Evolutionary conservation across 2,797 vertebrate species (phyloP).

Genomic region (Nyctalus aviator): DNA sequence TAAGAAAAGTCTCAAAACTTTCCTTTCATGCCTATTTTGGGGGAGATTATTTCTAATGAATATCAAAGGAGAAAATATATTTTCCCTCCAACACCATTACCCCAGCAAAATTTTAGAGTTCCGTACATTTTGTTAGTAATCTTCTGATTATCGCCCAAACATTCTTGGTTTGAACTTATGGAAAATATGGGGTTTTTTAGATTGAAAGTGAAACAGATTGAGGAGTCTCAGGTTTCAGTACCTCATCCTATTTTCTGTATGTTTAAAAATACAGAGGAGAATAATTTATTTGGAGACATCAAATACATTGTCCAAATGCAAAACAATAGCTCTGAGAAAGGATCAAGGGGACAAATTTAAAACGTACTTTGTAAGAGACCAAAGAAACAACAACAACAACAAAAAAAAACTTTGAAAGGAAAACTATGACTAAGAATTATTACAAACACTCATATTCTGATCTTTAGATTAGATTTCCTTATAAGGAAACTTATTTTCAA

Average conservation of each 20-base stretch:
- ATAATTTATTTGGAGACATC: neutral
- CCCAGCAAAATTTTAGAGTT: neutral
- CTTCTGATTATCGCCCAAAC: slow-evolving; percentile 41
- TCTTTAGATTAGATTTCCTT: neutral
- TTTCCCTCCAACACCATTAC: neutral
- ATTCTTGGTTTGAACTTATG: slow-evolving; percentile 1
- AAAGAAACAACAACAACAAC: neutral
- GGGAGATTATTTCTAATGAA: neutral
- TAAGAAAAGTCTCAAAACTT: neutral
- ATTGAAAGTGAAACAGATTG: slow-evolving; percentile 38
- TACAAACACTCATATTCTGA: neutral
- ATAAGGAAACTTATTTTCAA: neutral
- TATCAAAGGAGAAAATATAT: neutral
- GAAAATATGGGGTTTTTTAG: neutral
- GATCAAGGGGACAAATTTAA: slow-evolving; percentile 35
- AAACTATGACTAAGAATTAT: neutral
- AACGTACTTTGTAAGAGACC: neutral
- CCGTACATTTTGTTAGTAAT: neutral
- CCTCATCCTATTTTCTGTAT: neutral
- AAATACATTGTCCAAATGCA: neutral
- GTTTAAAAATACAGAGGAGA: neutral
- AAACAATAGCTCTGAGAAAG: neutral
- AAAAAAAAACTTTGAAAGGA: neutral
- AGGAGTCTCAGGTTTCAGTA: neutral
- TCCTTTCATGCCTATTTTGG: neutral